These are phyloP conservation scores for Mola mola DNA, from an alignment of 2,113 vertebrate genomes.

Conservation along the genomic window DNA sequence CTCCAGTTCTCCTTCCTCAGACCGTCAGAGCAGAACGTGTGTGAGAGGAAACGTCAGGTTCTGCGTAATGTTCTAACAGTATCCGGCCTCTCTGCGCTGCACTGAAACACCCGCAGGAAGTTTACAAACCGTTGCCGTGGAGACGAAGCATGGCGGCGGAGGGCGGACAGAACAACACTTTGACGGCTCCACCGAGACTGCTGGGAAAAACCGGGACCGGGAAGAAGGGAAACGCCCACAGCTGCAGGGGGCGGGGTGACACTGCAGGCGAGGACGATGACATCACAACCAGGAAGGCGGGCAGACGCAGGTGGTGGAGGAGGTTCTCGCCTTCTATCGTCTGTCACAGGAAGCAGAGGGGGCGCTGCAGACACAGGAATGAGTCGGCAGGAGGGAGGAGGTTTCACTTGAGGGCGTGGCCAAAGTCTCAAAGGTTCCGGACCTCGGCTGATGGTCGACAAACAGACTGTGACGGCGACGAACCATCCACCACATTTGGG, in stretches of 20 bases:
- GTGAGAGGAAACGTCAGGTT: too few relatives aligned
- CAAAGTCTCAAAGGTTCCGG: not conserved
- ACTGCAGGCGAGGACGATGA: too few relatives aligned
- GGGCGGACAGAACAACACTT: slow-evolving; percentile 20
- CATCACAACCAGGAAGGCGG: not conserved
- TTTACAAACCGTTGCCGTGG: too few relatives aligned
- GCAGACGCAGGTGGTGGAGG: slow-evolving; percentile 26
- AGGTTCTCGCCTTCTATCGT: slow-evolving; percentile 25
- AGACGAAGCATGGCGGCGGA: not conserved
- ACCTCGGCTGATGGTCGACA: not conserved
- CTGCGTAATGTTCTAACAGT: too few relatives aligned
- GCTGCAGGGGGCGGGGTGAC: too few relatives aligned
- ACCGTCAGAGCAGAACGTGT: too few relatives aligned
- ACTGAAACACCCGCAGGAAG: too few relatives aligned
- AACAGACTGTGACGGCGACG: too few relatives aligned
- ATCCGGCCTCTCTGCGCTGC: too few relatives aligned
- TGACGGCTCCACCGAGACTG: slow-evolving; percentile 66
- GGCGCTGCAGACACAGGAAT: slow-evolving; percentile 11
- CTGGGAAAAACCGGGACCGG: slow-evolving; percentile 54
- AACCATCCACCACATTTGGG: not conserved
- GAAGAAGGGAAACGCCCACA: not conserved
- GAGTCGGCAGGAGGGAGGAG: too few relatives aligned
- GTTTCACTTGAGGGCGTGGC: slow-evolving; percentile 27
- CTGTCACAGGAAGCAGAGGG: slow-evolving; percentile 40
- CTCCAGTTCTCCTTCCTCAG: too few relatives aligned